phyloP scores from a whole-genome alignment of 2,797 vertebrate species.

The Botia almorhae region DNA sequence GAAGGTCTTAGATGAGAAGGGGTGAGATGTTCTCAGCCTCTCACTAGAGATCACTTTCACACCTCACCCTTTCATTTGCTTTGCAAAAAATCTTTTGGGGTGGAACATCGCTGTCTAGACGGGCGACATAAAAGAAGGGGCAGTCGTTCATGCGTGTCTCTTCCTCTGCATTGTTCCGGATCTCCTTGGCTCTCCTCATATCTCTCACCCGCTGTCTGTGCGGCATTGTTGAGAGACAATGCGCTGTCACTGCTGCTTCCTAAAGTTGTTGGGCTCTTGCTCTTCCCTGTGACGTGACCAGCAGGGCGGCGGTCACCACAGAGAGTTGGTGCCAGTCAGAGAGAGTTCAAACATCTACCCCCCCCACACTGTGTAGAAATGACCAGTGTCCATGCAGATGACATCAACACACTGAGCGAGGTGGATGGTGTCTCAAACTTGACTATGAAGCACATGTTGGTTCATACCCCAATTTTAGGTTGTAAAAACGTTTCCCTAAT shows the following conservation, averaged over 20 bases:
- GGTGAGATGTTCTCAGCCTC: constrained; percentile 16
- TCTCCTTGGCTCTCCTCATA: constrained; percentile 59
- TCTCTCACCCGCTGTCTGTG: constrained; percentile 71
- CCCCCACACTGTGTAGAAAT: neutral
- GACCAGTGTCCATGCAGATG: constrained; percentile 5
- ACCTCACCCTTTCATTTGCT: constrained; percentile 52
- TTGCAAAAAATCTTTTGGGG: constrained; percentile 49
- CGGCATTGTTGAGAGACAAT: constrained; percentile 80
- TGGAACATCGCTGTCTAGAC: constrained; percentile 79
- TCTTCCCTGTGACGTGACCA: constrained; percentile 72
- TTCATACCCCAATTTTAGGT: neutral
- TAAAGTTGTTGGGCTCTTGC: constrained; percentile 82
- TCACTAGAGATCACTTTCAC: constrained; percentile 46
- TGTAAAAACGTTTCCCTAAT: no score
- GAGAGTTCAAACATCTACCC: constrained; percentile 48
- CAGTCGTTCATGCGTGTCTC: constrained; percentile 67
- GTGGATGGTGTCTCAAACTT: neutral
- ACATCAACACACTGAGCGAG: neutral
- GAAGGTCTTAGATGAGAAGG: neutral
- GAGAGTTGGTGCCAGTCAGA: constrained; percentile 71
- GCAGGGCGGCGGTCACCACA: constrained; percentile 62
- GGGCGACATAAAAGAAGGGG: constrained; percentile 70
- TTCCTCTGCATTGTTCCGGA: constrained; percentile 72
- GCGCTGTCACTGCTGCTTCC: constrained; percentile 78
- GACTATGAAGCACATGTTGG: neutral